Evolutionary conservation across 2,797 vertebrate species (phyloP), one percentile per base, ranked within the genome.

Genomic region (Spinus olivaceus): DNA sequence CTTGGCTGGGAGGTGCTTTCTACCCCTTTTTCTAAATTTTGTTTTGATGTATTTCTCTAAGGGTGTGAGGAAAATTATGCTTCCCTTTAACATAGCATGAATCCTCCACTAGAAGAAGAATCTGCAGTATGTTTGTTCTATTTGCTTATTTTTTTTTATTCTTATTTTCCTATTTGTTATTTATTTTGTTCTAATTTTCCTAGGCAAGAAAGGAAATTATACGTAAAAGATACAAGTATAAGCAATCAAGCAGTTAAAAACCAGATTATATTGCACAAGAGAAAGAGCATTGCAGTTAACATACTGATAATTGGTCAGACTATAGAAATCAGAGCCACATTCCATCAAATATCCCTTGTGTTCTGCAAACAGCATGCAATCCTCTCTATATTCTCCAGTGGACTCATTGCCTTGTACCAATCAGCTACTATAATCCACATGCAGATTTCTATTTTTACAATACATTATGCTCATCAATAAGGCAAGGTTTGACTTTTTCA

Each of bases 371-470:
- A 81, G 37, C 69, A 46, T 81, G 41, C 94, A 95, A 92, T 69
- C 42, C 50, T 76, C 50, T 61, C 72, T 78, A 81, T 88, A 91
- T 53, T 88, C 93, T 51, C 72, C 28, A 50, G 3, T 49, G 66
- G 51, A 67, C 79, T 90, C 42, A 66, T 60, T 70, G 41, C 22
- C 57, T 50, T 57, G 46, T 60, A 80, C 42, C 44, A 37, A 64
- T 81, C 83, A 77, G 16, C 44, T 81, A 57, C 63, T 69, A 41
- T 94, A 97, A 96, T 90, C 81, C 66, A 77, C 47, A 81, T 4
- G 8, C 44, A 92, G 66, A 84, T 88, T 95, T 82, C 51, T 35
- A 82, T 81, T 85, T 90, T n/a, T 64, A 80, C 63, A 77, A 77
- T 30, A 37, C 7, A 50, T 73, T 90, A 41, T 14, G 24, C 10